Base-by-base conservation (phyloP, 2,113 vertebrate species). In the Xiphorhynchus elegans region DNA sequence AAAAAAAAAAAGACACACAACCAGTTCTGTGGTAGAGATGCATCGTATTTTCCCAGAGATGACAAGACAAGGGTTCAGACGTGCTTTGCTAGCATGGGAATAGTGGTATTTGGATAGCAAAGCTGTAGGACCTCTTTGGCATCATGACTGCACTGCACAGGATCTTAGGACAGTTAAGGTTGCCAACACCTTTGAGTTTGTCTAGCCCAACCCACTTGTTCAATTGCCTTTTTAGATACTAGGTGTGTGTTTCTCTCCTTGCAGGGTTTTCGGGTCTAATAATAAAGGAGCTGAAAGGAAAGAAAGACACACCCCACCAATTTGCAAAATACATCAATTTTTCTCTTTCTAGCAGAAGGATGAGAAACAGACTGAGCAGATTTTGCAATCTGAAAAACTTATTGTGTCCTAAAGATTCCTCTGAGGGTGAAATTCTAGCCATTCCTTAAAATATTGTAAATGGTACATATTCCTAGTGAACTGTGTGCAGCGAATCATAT, bases 351-450 rank as follows among this genome's bases (percentile, higher is more conserved):
- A 33, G 63, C 75, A 86, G 50, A 91, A 94, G 84, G 63, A 95
- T 68, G 37, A 96, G 79, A 96, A 94, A 56, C 63, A 91, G 76
- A 86, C 67, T 88, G 52, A 73, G 28, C 39, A 13, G 8, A 59
- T 87, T 93, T 87, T 85, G 19, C 84, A 64, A 80, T 87, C 80
- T 87, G 63, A 92, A 94, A 93, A 97, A 84, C 47, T 60, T 94
- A 82, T 74, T 94, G 85, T 47, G 55, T 94, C 74, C 80, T 86
- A 69, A 83, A 60, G 75, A 78, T 95, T 92, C 60, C 69, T 94
- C 66, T 87, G 69, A 66, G 64, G 50, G 16, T 63, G 53, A 63
- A 92, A 95, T 93, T 90, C 59, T 53, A 89, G 19, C n/a, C 44
- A 39, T 84, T 87, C 68, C 55, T 75, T 89, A 88, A 86, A 82